A percentile compares a stretch with the other conserved stretches of the same genome.
Evolutionary conservation across 1,140 invertebrate genomes (phyloP).

Genomic region (Mesaphorura yosii): DNA sequence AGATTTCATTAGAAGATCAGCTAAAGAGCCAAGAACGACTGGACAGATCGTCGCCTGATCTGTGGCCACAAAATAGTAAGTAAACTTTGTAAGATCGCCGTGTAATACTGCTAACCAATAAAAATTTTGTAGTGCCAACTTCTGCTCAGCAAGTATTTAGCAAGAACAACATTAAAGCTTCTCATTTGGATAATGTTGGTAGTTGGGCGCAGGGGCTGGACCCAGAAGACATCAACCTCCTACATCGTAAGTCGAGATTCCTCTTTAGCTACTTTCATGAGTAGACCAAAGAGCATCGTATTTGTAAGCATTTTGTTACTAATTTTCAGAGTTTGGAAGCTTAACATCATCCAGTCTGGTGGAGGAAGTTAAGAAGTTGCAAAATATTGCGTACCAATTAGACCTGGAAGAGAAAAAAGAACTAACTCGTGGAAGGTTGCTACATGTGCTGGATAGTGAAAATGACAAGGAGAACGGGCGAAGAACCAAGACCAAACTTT

Average conservation of each 20-base stretch:
- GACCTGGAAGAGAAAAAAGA: conserved; percentile 89
- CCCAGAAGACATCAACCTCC: conserved; percentile 53
- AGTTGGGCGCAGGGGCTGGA: conserved; percentile 45
- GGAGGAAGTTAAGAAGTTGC: conserved; percentile 80
- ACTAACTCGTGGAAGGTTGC: conserved; percentile 88
- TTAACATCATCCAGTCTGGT: conserved; percentile 67
- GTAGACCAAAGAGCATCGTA: too few species aligned
- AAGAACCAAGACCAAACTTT: conserved; percentile 13
- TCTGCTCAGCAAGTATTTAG: conserved; percentile 29
- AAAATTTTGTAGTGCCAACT: conserved; percentile 23
- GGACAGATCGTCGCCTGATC: conserved; percentile 75
- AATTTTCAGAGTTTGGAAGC: conserved; percentile 63
- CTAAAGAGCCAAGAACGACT: conserved; percentile 66
- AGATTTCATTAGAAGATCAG: conserved; percentile 25
- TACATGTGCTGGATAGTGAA: conserved; percentile 55
- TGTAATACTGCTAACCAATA: not conserved
- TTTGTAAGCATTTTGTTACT: too few species aligned
- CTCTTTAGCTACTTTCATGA: too few species aligned
- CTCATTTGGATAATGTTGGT: conserved; percentile 34
- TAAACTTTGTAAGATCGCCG: too few species aligned
- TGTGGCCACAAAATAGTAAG: conserved; percentile 89
- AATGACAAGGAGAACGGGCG: conserved; percentile 9
- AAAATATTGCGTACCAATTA: conserved; percentile 84
- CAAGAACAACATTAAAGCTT: conserved; percentile 28
- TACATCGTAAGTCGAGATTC: conserved; percentile 58